These are phyloP conservation scores for Nephila pilipes DNA, from an alignment of 1,140 invertebrate genomes.

Conservation along the genomic window DNA sequence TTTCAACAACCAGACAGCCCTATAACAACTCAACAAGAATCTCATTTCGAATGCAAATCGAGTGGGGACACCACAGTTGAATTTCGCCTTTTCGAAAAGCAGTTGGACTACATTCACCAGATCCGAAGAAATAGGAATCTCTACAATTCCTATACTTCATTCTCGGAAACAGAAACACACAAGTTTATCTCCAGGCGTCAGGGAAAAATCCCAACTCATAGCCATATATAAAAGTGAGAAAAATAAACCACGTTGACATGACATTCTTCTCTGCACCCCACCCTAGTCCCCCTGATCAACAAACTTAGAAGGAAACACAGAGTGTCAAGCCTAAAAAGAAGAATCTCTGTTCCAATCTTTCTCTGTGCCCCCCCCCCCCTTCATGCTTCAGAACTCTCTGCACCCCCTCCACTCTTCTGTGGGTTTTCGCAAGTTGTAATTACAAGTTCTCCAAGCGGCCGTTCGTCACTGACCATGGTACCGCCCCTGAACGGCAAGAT, in stretches of 20 bases:
- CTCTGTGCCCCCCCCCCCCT: neutral
- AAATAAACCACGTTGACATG: slow-evolving; percentile 45
- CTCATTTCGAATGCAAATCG: neutral
- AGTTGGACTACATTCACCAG: neutral
- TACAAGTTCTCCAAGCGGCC: slow-evolving; percentile 35
- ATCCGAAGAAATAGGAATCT: neutral
- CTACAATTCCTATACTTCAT: neutral
- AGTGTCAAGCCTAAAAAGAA: slow-evolving; percentile 39
- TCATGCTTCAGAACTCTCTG: neutral
- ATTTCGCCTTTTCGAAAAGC: too few species aligned
- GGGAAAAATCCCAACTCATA: slow-evolving; percentile 17
- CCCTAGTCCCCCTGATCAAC: slow-evolving; percentile 29
- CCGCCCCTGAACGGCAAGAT: slow-evolving; percentile 30
- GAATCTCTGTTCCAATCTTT: slow-evolving; percentile 37
- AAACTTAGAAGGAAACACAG: slow-evolving; percentile 49
- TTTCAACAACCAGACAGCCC: too few species aligned
- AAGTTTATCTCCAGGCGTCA: neutral
- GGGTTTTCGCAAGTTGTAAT: slow-evolving; percentile 47
- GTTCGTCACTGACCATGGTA: slow-evolving; percentile 29
- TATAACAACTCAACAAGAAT: neutral
- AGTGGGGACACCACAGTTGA: too few species aligned
- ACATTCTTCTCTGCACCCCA: slow-evolving; percentile 37
- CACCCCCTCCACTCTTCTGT: neutral
- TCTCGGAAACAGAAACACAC: neutral
- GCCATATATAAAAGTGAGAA: slow-evolving; percentile 26